These are phyloP conservation scores for Talpa occidentalis DNA, from an alignment of 2,113 vertebrate species.

Conservation along the genomic window DNA sequence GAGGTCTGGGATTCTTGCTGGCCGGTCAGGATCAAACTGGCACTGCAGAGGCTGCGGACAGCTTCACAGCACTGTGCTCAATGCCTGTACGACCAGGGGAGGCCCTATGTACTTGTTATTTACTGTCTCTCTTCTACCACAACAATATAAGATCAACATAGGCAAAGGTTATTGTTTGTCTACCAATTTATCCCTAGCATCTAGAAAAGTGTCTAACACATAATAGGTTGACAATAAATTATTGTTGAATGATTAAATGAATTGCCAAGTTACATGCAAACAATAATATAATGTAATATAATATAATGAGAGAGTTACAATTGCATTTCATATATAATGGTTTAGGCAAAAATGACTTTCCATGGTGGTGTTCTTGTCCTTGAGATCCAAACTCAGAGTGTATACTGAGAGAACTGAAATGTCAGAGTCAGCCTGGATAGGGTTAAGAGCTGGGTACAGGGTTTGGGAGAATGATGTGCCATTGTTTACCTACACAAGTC, in stretches of 20 bases:
- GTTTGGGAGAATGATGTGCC: background rate
- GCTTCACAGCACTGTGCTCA: too few species aligned
- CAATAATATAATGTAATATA: too few species aligned
- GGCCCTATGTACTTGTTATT: slow-evolving; percentile 5
- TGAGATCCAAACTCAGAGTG: background rate
- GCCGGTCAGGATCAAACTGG: too few species aligned
- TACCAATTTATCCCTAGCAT: background rate
- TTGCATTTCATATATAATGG: slow-evolving; percentile 7
- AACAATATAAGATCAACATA: background rate
- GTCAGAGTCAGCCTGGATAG: background rate
- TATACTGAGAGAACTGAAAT: background rate
- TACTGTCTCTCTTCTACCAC: background rate
- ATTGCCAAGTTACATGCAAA: slow-evolving; percentile 21
- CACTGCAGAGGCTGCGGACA: too few species aligned
- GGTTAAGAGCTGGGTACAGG: background rate
- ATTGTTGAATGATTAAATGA: background rate
- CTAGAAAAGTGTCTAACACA: background rate
- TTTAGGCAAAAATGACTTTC: slow-evolving; percentile 21
- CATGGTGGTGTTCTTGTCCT: background rate
- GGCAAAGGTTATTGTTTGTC: background rate
- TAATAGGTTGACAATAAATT: background rate
- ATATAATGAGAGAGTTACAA: background rate
- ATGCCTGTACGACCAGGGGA: too few species aligned
- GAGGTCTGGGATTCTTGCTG: too few species aligned
- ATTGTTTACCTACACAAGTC: background rate